Evolutionary conservation across 2,888 invertebrate genomes (phyloP), one percentile per base, ranked within the genome.

Genomic region (Papilio elwesi): DNA sequence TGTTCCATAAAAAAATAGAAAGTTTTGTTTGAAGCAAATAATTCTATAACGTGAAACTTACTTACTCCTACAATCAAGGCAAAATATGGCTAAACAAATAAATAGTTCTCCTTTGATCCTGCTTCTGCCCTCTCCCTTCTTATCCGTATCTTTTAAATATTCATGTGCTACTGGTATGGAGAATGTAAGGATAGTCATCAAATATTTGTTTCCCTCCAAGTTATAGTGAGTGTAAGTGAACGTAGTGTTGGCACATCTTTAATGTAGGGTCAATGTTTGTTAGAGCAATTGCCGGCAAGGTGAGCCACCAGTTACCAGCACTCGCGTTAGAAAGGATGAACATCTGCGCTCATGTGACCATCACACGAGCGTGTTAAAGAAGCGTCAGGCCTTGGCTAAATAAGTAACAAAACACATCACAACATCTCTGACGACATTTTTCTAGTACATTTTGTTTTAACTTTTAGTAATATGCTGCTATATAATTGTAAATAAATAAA

Each of bases 231-330:
- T 26, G 26, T 36, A 57, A 76, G 76, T 76, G 78, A 73, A 75
- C 76, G 78, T 74, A 74, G 70, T 76, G 73, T 77, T 75, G 72
- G 57, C 73, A 76, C 74, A 74, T 69, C 73, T 75, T 76, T 76
- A 76, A 76, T 74, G 77, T 79, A 79, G 65, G 80, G 80, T 77
- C 80, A 79, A 76, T 79, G 78, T 79, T 75, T 79, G 80, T 79
- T 77, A 79, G 79, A 81, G 79, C 83, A 81, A 85, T 86, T 83
- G 76, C 72, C 75, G 74, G 76, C 86, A 85, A 87, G 86, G 85
- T 81, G 78, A 86, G 79, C 86, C 76, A 81, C 83, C 78, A 79
- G 76, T 82, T 81, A 79, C 80, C 75, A 74, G 59, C 57, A 74
- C 70, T 70, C 67, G 71, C 70, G 74, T 63, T 70, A 73, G 68